phyloP scores from a whole-genome alignment of 2,888 invertebrate genomes.

The Autographa gamma region DNA sequence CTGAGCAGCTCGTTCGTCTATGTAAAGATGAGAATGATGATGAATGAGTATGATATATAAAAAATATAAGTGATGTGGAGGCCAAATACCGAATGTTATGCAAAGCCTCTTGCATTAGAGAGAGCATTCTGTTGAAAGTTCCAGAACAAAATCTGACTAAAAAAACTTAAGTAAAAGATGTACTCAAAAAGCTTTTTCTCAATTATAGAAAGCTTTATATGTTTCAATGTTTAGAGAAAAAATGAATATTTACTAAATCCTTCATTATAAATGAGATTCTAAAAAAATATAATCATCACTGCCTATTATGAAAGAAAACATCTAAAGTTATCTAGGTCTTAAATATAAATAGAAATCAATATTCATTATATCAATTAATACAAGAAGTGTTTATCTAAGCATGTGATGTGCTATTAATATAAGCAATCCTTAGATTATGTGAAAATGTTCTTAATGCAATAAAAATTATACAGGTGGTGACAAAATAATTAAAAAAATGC shows the following conservation, averaged over 20 bases:
- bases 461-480: not conserved
- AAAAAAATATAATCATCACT: not conserved
- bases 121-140: not conserved
- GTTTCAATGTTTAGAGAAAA: not conserved
- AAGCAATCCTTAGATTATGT: not conserved
- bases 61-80: not conserved
- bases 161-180: no score
- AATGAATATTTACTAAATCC: not conserved
- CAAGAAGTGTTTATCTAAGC: not conserved
- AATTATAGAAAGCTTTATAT: not conserved
- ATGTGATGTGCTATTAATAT: not conserved
- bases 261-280: not conserved
- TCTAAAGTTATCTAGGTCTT: not conserved
- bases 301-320: not conserved
- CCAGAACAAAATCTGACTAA: no score
- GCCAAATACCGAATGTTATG: not conserved
- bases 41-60: not conserved
- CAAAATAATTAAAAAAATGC: not conserved
- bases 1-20: not conserved
- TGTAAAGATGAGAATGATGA: no score
- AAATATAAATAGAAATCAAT: not conserved
- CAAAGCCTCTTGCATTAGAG: not conserved
- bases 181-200: not conserved
- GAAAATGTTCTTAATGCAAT: conserved; percentile 2
- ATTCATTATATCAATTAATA: not conserved